These are phyloP conservation scores for Dasypolia templi DNA, from an alignment of 2,888 invertebrate genomes.

Conservation along the genomic window DNA sequence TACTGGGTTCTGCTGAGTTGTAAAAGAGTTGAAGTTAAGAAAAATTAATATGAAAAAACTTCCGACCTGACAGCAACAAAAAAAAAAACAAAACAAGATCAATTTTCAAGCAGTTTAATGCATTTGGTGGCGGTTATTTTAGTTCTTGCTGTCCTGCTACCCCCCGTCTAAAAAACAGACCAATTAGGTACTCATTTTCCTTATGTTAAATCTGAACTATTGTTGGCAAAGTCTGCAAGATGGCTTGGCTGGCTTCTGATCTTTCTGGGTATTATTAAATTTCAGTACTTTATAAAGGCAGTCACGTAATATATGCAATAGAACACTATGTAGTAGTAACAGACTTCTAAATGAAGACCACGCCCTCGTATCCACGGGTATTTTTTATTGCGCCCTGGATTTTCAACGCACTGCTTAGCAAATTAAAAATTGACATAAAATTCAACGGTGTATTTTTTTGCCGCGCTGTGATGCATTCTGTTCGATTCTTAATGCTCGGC, in stretches of 20 bases:
- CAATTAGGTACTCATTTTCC: background rate
- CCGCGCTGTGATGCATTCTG: background rate
- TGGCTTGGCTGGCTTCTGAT: conserved; percentile 31
- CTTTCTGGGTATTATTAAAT: conserved; percentile 7
- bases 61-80: background rate
- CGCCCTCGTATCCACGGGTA: background rate
- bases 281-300: background rate
- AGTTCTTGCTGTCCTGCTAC: background rate
- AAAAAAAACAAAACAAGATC: background rate
- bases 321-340: background rate
- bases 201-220: background rate
- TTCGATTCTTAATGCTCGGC: background rate
- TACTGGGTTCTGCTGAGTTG: background rate
- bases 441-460: background rate
- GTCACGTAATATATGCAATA: conserved; percentile 15
- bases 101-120: no score
- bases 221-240: conserved; percentile 3
- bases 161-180: background rate
- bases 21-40: background rate
- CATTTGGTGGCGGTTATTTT: background rate
- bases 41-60: no score
- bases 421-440: no score
- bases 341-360: background rate
- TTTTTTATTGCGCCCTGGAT: background rate
- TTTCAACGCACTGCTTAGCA: background rate